phyloP scores from a whole-genome alignment of 2,888 invertebrate genomes.

The Macaria notata region DNA sequence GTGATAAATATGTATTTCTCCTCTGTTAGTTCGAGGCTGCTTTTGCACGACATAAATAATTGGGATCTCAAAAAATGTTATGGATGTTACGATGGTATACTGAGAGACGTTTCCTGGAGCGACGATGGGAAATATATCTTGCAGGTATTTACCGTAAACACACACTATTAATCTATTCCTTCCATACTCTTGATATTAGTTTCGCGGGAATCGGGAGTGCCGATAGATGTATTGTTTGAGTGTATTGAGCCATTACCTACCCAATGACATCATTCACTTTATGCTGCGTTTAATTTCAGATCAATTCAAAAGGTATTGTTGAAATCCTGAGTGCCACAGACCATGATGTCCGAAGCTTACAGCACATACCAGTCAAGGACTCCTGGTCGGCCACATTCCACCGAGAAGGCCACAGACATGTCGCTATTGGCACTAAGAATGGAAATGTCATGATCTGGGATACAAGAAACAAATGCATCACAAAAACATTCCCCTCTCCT shows the following conservation, averaged over 20 bases:
- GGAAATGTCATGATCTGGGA: slow-evolving; percentile 78
- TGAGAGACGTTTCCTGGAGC: slow-evolving; percentile 76
- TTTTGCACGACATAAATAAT: slow-evolving; percentile 78
- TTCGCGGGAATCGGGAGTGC: too few species aligned
- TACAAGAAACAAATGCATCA: slow-evolving; percentile 71
- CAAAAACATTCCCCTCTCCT: slow-evolving; percentile 70
- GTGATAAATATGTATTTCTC: slow-evolving; percentile 77
- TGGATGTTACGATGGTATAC: slow-evolving; percentile 66
- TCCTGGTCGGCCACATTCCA: slow-evolving; percentile 76
- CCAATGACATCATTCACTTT: slow-evolving; percentile 5
- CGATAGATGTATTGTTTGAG: slow-evolving; percentile 28
- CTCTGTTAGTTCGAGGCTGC: slow-evolving; percentile 79
- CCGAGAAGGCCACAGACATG: slow-evolving; percentile 69
- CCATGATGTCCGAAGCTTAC: slow-evolving; percentile 68
- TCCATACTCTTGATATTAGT: too few species aligned
- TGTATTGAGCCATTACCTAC: slow-evolving; percentile 20
- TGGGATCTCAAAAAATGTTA: slow-evolving; percentile 80
- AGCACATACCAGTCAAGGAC: slow-evolving; percentile 71
- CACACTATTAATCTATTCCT: neutral
- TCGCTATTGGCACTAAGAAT: slow-evolving; percentile 71
- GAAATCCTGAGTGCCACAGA: slow-evolving; percentile 72
- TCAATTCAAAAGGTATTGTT: slow-evolving; percentile 69
- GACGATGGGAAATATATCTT: slow-evolving; percentile 77
- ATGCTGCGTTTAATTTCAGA: slow-evolving; percentile 51
- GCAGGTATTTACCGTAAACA: slow-evolving; percentile 53